Base-by-base conservation (phyloP, 2,797 vertebrate genomes). In the Gadopsis marmoratus region DNA sequence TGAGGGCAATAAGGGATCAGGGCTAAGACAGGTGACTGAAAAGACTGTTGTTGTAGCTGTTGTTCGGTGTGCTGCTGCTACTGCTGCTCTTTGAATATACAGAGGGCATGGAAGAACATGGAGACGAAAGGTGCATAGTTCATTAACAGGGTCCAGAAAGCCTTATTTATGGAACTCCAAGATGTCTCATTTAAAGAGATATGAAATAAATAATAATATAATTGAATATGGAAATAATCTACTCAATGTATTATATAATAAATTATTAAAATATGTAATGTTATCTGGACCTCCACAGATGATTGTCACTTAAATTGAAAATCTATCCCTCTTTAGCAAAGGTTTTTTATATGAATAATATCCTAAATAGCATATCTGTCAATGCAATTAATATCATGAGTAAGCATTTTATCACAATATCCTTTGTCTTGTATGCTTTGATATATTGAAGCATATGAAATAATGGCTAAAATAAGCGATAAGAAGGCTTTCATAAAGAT, bases 21-120 rank as follows among this genome's bases (percentile, higher is more conserved):
- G 65, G 74, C 50, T 79, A 35, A 76, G 84, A 76, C 85, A 77
- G 89, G 89, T 86, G 79, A 82, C 62, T 74, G 78, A 85, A 69
- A 64, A 79, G 80, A 62, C 65, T 74, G 76, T 71, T 78, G 60
- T 9, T 85, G n/a, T 53, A 26, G 33, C 51, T 76, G 31, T 59
- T 83, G 37, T 69, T 73, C 5, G 63, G 19, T 59, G 59, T 14
- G 66, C 45, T 19, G n/a, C 54, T 65, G 11, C 55, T 59, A 69
- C 58, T 43, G 55, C 54, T 47, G 0, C 39, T 68, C 31, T 74
- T 59, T 45, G 78, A 66, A 80, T 81, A 82, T 61, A 75, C 11
- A 56, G 39, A 70, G 33, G 59, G 5, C 21, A 56, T 58, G n/a
- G n/a, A 78, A 12, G 17, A 73, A 78, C 1, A 12, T 17, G 19